Conservation (phyloP, 2,113 vertebrate genomes). For the Prietella phreatophila region DNA sequence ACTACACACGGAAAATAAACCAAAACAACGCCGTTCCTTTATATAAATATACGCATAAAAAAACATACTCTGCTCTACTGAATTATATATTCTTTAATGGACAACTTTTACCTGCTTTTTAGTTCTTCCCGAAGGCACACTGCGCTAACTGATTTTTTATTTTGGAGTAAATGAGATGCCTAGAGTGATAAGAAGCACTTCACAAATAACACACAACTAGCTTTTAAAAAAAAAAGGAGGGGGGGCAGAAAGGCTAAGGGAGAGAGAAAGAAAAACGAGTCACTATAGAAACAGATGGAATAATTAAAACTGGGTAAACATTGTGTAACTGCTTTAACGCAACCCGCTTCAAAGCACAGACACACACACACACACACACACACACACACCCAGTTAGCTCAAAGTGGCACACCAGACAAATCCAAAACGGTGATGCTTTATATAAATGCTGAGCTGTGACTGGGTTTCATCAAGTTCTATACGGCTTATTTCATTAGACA, state of each 20-base stretch:
- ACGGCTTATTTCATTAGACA: background rate
- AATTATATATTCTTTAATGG: conserved; percentile 42
- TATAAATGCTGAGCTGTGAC: background rate
- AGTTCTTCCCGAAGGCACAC: conserved; percentile 34
- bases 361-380: no score
- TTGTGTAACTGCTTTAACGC: background rate
- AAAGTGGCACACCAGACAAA: background rate
- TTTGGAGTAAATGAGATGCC: conserved; percentile 33
- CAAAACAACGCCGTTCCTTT: conserved; percentile 18
- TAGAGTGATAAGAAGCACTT: conserved; percentile 43
- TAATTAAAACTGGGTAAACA: conserved; percentile 45
- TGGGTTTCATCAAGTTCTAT: background rate
- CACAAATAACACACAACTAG: conserved; percentile 35
- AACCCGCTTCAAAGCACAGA: background rate
- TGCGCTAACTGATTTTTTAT: conserved; percentile 45
- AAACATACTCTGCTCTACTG: conserved; percentile 19
- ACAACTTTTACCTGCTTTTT: conserved; percentile 42
- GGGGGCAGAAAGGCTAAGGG: background rate
- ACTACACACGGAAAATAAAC: conserved; percentile 18
- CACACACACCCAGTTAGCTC: background rate
- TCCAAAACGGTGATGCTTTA: background rate
- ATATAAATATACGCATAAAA: conserved; percentile 20
- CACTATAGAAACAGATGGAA: conserved; percentile 44
- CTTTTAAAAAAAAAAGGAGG: conserved; percentile 11
- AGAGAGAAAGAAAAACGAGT: conserved; percentile 20